Percentiles rank a stretch among this genome's conserved stretches.
Evolutionary conservation across 2,888 invertebrate genomes (phyloP).

Genomic region (Tubulanus polymorphus): DNA sequence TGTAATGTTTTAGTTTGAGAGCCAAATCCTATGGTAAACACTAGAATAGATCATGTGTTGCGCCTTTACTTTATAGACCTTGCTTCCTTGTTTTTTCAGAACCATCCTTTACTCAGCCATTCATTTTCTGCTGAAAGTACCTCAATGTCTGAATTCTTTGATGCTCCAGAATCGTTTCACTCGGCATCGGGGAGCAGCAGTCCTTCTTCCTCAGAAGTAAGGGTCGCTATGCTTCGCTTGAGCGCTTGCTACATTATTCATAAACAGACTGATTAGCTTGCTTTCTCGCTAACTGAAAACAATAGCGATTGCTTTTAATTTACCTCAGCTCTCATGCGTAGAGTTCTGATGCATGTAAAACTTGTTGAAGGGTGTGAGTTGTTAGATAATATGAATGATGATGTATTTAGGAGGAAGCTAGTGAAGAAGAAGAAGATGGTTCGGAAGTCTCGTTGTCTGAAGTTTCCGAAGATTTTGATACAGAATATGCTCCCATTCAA

Average conservation of each 20-base stretch:
- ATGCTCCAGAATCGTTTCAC: conserved; percentile 65
- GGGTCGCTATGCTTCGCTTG: too few relatives aligned
- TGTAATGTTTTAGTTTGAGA: too few relatives aligned
- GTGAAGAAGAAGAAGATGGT: background rate
- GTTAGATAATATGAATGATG: background rate
- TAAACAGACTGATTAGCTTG: too few relatives aligned
- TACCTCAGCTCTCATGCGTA: too few relatives aligned
- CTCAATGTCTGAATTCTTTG: conserved; percentile 71
- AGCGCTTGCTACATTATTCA: too few relatives aligned
- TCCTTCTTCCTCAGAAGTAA: conserved; percentile 71
- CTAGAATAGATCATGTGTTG: too few relatives aligned
- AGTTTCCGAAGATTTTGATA: background rate
- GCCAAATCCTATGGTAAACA: too few relatives aligned
- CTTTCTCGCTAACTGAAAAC: too few relatives aligned
- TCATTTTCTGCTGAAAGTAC: conserved; percentile 70
- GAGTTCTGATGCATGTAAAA: too few relatives aligned
- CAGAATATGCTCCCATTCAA: background rate
- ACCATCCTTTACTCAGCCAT: conserved; percentile 56
- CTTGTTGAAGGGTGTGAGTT: too few relatives aligned
- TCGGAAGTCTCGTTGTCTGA: background rate
- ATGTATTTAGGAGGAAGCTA: background rate
- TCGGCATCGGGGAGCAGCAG: conserved; percentile 47
- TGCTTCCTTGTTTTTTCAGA: conserved; percentile 10
- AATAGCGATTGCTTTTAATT: too few relatives aligned
- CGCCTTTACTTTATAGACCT: too few relatives aligned